phyloP scores from a whole-genome alignment of 2,797 vertebrate genomes.

The Ctenopoma kingsleyae region DNA sequence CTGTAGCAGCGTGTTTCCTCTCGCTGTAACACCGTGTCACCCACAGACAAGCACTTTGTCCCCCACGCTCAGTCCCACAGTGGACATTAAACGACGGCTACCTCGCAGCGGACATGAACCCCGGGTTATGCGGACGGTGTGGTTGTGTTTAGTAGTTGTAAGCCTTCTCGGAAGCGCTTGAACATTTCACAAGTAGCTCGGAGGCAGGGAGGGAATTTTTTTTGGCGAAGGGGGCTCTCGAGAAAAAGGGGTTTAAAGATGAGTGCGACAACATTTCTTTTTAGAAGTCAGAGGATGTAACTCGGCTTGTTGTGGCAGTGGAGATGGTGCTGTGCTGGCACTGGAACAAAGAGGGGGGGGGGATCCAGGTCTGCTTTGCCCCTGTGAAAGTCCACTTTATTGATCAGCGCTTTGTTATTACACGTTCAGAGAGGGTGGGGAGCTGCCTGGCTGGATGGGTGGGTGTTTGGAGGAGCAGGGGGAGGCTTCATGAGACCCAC shows the following conservation, averaged over 20 bases:
- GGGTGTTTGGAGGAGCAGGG: conserved; percentile 30
- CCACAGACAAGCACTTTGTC: conserved; percentile 54
- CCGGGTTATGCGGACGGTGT: not conserved
- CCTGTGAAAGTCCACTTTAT: conserved; percentile 74
- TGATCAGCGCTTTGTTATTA: conserved; percentile 81
- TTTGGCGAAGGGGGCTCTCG: conserved; percentile 50
- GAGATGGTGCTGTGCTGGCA: conserved; percentile 46
- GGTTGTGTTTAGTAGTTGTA: conserved; percentile 14
- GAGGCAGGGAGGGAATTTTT: conserved; percentile 79
- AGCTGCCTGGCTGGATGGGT: conserved; percentile 2
- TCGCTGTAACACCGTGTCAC: conserved; percentile 52
- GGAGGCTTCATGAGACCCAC: conserved; percentile 53
- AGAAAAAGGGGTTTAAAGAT: conserved; percentile 38
- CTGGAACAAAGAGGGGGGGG: conserved; percentile 55
- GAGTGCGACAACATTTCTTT: conserved; percentile 45
- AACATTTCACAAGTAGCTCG: conserved; percentile 75
- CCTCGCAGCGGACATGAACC: not conserved
- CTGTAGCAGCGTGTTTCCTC: conserved; percentile 57
- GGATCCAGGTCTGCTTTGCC: conserved; percentile 46
- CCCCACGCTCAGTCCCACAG: not conserved
- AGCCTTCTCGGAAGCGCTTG: conserved; percentile 17
- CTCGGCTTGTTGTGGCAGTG: conserved; percentile 45
- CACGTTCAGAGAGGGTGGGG: conserved; percentile 61
- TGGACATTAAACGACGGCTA: not conserved
- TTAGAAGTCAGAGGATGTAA: conserved; percentile 48